Base-by-base conservation (phyloP, 2,888 invertebrate species). In the Oligia latruncula region DNA sequence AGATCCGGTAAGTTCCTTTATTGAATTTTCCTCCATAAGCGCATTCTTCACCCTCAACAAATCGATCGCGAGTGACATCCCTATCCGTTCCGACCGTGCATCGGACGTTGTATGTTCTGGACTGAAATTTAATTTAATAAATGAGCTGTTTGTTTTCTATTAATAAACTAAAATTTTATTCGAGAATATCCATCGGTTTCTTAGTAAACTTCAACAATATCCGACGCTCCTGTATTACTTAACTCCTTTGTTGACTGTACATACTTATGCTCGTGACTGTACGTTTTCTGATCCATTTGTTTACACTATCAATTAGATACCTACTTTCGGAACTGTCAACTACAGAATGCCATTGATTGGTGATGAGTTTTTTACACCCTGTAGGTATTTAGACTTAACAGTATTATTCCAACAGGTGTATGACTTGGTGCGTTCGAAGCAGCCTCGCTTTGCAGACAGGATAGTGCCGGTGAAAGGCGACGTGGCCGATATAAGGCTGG, bases 391-490 rank as follows among this genome's bases (percentile, higher is more conserved):
- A 20, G 20, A 29, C 20, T 9, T 35, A 35, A 35, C 23, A 23
- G 17, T 55, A 55, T 60, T n/a, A 60, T 62, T 71, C 62, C 17
- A 40, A n/a, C 85, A 93, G 96, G 93, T 89, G 1, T 92, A 81
- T 43, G 88, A 91, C 4, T 74, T 83, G 46, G 78, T 92, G 0
- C 81, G 86, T 1, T 86, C 88, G 29, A 83, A 82, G 9, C 71
- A 90, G 40, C 92, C 92, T 9, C 78, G 86, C n/a, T 92, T 92
- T 70, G 75, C 82, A 0, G 82, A 83, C 29, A 90, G 85, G 52
- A 87, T 93, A n/a, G 79, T 86, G 15, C 78, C 82, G 2, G 76
- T 93, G 3, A 85, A 88, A 67, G 92, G 92, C 0, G 89, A 93
- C n/a, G 84, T 92, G 0, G 84, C 86, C 0, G 87, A 89, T 0